Evolutionary conservation across 2,888 invertebrate species (phyloP), one percentile per base, ranked within the genome.

Genomic region (Agapostemon virescens): DNA sequence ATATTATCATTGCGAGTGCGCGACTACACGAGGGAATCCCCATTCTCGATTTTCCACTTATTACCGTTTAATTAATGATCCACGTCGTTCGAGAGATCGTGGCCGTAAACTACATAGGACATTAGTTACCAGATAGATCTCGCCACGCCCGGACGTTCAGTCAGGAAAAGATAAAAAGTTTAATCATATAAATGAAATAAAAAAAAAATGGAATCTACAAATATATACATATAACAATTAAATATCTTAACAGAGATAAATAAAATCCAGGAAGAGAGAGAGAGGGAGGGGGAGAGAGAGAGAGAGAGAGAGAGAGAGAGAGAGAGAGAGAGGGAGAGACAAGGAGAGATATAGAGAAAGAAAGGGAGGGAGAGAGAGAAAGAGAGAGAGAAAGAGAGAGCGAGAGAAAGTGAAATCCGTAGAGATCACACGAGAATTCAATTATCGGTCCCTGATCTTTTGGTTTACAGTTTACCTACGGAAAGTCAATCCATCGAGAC

Each of bases 11-110:
- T 81, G 70, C 71, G 86, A 77, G 69, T 77, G 80, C 76, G 82
- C 80, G 75, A 72, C 45, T 87, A 85, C 82, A 72, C 74, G 81
- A 83, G 72, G 30, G 61, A 84, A 69, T 72, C 77, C 64, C 79
- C 80, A 84, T 88, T 88, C 86, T 86, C 84, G 84, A 90, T 88
- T 90, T 88, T 90, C 84, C 88, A 90, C 85, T 88, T 88, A 87
- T 88, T 86, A 86, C 84, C 86, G 77, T 87, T 88, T 88, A 86
- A 83, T 77, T 78, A 72, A 80, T 58, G 79, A 88, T 82, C 81
- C 81, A 74, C 78, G 86, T 88, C 81, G 76, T 79, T 63, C 84
- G 82, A 71, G 72, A 81, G 79, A 82, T 82, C 81, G 79, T 84
- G 86, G 83, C 86, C 77, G 78, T 81, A 85, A 63, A 83, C 82